phyloP scores from a whole-genome alignment of 2,888 invertebrate genomes.

The Scelioninae gen. 2 region DNA sequence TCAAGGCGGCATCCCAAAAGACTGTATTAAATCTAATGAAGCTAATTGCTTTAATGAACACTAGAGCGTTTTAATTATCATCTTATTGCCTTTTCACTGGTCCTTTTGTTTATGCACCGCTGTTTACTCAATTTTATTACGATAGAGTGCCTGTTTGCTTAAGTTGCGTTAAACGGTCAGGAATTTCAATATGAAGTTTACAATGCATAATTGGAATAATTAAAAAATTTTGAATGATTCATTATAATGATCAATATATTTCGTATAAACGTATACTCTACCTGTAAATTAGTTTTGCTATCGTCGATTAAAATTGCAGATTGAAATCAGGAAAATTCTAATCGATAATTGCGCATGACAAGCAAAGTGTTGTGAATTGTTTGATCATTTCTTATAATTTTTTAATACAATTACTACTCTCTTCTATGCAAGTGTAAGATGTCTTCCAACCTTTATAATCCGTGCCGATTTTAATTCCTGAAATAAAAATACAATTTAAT shows the following conservation, averaged over 20 bases:
- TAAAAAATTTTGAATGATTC: neutral
- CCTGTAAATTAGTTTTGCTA: too few species aligned
- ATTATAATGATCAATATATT: too few species aligned
- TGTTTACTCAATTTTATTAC: constrained; percentile 17
- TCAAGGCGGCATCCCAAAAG: constrained; percentile 11
- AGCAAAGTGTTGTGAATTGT: too few species aligned
- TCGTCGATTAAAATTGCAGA: neutral
- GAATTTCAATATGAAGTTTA: constrained; percentile 6
- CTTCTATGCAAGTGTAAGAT: too few species aligned
- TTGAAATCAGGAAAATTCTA: neutral
- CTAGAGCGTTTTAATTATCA: constrained; percentile 40
- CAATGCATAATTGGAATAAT: neutral
- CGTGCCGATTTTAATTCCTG: too few species aligned
- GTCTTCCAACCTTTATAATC: too few species aligned
- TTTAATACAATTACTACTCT: too few species aligned
- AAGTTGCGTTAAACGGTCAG: constrained; percentile 2
- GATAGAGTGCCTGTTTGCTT: constrained; percentile 10
- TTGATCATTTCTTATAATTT: too few species aligned
- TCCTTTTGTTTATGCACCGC: constrained; percentile 28
- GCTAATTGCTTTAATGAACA: constrained; percentile 44
- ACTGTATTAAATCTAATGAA: constrained; percentile 27
- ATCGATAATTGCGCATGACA: too few species aligned
- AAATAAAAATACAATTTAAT: too few species aligned
- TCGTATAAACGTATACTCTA: too few species aligned
- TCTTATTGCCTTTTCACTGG: constrained; percentile 30